A percentile compares a stretch with the other conserved stretches of the same genome.
phyloP scores from a whole-genome alignment of 1,140 invertebrate species.

The Littorina saxatilis region DNA sequence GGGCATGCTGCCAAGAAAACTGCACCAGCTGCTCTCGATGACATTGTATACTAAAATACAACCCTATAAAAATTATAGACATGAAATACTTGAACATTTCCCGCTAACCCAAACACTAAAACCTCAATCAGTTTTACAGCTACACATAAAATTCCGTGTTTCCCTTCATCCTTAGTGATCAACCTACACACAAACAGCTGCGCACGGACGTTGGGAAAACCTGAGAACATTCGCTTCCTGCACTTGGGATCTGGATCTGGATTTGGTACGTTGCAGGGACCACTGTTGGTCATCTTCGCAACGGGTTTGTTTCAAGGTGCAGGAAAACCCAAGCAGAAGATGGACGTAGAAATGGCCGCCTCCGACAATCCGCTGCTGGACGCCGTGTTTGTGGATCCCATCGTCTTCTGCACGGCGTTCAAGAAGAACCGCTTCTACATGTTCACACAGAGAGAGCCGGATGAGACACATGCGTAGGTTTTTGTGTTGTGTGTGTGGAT shows the following conservation, averaged over 20 bases:
- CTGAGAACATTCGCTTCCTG: slow-evolving; percentile 94
- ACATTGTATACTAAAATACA: no score
- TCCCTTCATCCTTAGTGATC: slow-evolving; percentile 81
- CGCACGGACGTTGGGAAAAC: slow-evolving; percentile 91
- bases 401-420: slow-evolving; percentile 94
- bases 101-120: no score
- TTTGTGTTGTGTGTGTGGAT: no score
- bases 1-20: no score
- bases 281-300: no score
- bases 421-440: slow-evolving; percentile 98
- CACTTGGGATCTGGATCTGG: no score
- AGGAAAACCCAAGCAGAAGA: slow-evolving; percentile 86
- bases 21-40: no score
- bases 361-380: slow-evolving; percentile 97
- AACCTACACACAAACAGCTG: slow-evolving; percentile 96
- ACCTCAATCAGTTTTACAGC: no score
- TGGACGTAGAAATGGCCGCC: slow-evolving; percentile 95
- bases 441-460: slow-evolving; percentile 87
- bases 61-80: no score
- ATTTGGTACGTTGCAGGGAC: no score
- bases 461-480: slow-evolving; percentile 85
- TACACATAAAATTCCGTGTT: no score
- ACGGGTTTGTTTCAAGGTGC: slow-evolving; percentile 82
- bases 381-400: slow-evolving; percentile 88
- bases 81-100: no score